Conservation (phyloP, 2,113 vertebrate species). For the Rhinolophus sinicus region DNA sequence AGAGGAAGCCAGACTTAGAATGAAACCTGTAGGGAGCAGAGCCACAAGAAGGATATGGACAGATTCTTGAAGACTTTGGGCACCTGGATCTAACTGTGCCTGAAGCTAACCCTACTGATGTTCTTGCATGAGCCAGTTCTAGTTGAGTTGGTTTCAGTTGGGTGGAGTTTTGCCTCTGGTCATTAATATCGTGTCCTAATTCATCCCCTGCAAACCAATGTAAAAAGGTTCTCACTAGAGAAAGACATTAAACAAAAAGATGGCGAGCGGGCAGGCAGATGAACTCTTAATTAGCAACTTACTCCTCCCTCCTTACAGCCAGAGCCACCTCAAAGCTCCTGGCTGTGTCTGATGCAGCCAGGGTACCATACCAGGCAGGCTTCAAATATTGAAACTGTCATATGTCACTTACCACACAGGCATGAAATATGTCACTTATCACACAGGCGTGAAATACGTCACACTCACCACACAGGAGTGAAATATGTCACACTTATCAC, state of each 20-base stretch:
- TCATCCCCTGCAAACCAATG: neutral
- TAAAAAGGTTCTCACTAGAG: neutral
- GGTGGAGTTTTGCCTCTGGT: neutral
- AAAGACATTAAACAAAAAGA: neutral
- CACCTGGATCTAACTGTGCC: neutral
- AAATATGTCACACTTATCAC: too few species aligned
- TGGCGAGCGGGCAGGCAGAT: neutral
- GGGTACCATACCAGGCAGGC: neutral
- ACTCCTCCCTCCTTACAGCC: neutral
- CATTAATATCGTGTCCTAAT: neutral
- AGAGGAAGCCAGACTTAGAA: neutral
- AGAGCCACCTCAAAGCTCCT: neutral
- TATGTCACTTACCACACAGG: too few species aligned
- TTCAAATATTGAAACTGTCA: neutral
- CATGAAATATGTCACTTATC: too few species aligned
- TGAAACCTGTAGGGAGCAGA: neutral
- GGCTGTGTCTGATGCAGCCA: neutral
- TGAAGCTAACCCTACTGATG: neutral
- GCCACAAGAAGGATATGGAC: neutral
- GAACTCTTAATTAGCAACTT: neutral
- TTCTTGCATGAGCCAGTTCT: neutral
- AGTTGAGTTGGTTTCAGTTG: neutral
- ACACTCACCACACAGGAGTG: too few species aligned
- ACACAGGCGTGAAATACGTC: too few species aligned
- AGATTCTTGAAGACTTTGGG: neutral